phyloP scores from a whole-genome alignment of 1,140 invertebrate genomes.

The Drosophila neocordata region DNA sequence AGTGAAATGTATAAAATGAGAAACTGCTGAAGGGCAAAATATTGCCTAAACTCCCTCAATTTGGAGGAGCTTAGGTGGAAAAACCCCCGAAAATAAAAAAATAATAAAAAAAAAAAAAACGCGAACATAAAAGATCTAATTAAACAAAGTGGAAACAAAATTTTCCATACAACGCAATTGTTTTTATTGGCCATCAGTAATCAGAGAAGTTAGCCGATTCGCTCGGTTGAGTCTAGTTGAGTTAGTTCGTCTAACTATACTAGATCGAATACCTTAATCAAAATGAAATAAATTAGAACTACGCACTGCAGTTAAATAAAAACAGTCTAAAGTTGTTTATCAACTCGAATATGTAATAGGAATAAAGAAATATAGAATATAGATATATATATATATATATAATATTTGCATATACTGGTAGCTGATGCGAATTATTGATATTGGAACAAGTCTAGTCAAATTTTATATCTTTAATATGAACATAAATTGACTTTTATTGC shows the following conservation, averaged over 20 bases:
- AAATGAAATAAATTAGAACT: conserved; percentile 23
- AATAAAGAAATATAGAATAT: no score
- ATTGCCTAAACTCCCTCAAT: conserved; percentile 8
- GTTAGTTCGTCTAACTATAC: neutral
- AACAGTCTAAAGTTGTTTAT: conserved; percentile 34
- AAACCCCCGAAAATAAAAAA: neutral
- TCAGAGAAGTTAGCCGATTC: neutral
- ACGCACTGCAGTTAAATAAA: conserved; percentile 35
- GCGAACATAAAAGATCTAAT: conserved; percentile 12
- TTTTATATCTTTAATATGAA: conserved; percentile 30
- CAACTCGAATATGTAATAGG: conserved; percentile 1
- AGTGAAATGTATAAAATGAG: conserved; percentile 1
- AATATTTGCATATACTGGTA: neutral
- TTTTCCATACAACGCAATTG: conserved; percentile 56
- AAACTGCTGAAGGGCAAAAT: conserved; percentile 5
- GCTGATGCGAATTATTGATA: neutral
- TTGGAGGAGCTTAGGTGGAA: neutral
- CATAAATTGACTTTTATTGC: conserved; percentile 24
- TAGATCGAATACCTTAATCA: neutral
- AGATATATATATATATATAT: conserved; percentile 7
- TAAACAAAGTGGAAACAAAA: conserved; percentile 47
- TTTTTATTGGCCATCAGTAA: conserved; percentile 16
- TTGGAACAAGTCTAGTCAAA: neutral
- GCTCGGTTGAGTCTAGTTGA: conserved; percentile 31
- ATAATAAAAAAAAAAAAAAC: neutral